These are phyloP conservation scores for Tyrophagus putrescentiae DNA, from an alignment of 1,140 invertebrate species.

Conservation along the genomic window DNA sequence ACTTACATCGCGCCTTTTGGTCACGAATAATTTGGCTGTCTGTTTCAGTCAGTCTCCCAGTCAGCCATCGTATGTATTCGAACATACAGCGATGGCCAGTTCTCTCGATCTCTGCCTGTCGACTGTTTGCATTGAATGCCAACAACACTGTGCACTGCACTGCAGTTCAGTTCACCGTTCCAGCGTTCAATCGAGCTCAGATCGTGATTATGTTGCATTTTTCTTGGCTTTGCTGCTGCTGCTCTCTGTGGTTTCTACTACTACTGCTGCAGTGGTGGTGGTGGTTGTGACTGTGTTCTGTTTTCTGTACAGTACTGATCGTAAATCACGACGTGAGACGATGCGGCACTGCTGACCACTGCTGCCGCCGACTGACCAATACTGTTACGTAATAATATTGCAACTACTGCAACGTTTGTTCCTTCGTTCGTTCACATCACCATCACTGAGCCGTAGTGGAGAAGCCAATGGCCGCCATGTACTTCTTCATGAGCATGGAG, in stretches of 20 bases:
- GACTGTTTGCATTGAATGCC: slow-evolving; percentile 14
- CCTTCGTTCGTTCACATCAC: background rate
- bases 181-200: no score
- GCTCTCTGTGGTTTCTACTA: no score
- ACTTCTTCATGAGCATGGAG: background rate
- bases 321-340: slow-evolving; percentile 10
- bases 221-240: no score
- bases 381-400: background rate
- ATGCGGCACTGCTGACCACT: slow-evolving; percentile 5
- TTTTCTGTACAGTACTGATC: no score
- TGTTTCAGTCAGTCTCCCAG: no score
- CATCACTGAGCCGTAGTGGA: background rate
- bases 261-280: no score
- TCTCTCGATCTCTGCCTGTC: no score
- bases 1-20: slow-evolving; percentile 6
- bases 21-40: slow-evolving; percentile 14
- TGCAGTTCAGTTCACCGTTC: background rate
- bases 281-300: no score
- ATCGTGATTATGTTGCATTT: slow-evolving; percentile 11
- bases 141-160: background rate
- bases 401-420: background rate
- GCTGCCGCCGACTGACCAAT: background rate
- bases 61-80: no score
- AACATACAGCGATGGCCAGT: no score
- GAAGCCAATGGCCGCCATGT: background rate